phyloP scores from a whole-genome alignment of 2,797 vertebrate genomes.

The Gastrophryne carolinensis region DNA sequence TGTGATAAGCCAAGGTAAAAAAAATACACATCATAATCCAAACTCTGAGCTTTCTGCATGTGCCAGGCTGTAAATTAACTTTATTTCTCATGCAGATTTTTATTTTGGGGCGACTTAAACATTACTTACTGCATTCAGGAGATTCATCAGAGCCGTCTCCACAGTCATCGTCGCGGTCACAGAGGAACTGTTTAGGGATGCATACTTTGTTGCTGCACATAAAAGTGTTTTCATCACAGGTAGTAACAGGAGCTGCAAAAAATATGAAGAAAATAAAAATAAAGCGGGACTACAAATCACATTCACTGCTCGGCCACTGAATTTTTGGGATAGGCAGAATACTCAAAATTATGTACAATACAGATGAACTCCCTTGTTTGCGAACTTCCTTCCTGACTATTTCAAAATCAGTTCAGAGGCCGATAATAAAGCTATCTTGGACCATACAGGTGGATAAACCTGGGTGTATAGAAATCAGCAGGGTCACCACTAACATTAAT shows the following conservation, averaged over 20 bases:
- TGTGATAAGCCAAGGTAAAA: not conserved
- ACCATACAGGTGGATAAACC: not conserved
- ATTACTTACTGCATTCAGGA: constrained; percentile 83
- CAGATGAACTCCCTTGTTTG: not conserved
- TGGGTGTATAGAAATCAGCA: not conserved
- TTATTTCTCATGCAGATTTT: not conserved
- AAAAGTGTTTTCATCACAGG: constrained; percentile 86
- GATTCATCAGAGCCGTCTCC: constrained; percentile 93
- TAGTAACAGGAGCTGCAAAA: constrained; percentile 87
- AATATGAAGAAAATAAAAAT: constrained; percentile 46
- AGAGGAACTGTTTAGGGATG: constrained; percentile 89
- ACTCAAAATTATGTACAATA: not conserved
- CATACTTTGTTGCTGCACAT: constrained; percentile 89
- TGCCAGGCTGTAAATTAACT: not conserved
- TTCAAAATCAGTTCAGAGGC: not conserved
- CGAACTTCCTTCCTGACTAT: not conserved
- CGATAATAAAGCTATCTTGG: no score
- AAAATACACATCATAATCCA: not conserved
- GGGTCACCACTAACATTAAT: not conserved
- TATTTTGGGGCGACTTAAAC: not conserved
- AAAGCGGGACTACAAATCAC: constrained; percentile 41
- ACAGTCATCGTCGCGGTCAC: constrained; percentile 94
- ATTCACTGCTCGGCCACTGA: constrained; percentile 2
- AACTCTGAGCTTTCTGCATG: not conserved
- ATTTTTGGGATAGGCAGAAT: not conserved